Percentiles rank a stretch among this genome's conserved stretches.
These are phyloP conservation scores for Eupithecia inturbata DNA, from an alignment of 2,888 invertebrate genomes.

Conservation along the genomic window DNA sequence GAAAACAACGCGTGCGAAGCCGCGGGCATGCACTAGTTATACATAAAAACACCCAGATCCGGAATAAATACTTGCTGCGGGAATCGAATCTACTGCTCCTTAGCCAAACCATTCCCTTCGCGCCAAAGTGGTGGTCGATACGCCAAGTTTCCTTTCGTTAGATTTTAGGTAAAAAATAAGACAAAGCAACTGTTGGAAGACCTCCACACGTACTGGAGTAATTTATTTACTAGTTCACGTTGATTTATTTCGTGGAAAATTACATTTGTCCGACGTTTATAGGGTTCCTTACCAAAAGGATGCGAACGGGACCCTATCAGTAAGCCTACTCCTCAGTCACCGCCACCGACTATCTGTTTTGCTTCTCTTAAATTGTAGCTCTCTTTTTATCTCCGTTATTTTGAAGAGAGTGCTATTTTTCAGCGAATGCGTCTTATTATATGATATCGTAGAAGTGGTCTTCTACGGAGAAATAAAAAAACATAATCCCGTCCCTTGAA, in stretches of 20 bases:
- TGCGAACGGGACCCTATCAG: background rate
- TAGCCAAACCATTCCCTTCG: background rate
- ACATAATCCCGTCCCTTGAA: no score
- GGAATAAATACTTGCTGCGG: background rate
- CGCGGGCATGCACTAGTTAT: no score
- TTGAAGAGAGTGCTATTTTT: background rate
- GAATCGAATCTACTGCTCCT: background rate
- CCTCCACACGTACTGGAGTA: conserved; percentile 19
- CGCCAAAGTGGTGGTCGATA: background rate
- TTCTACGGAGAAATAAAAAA: no score
- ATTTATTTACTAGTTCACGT: conserved; percentile 44
- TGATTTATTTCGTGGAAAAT: conserved; percentile 45
- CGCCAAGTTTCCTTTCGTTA: background rate
- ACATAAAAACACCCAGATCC: no score
- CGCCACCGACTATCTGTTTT: background rate
- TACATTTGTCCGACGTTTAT: conserved; percentile 40
- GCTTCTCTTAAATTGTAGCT: background rate
- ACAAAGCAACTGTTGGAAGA: background rate
- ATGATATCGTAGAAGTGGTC: no score
- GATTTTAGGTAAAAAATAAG: background rate
- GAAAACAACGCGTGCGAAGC: no score
- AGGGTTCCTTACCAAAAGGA: background rate
- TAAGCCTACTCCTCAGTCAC: background rate
- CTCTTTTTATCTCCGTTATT: background rate
- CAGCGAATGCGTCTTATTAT: background rate